Evolutionary conservation across 2,797 vertebrate species (phyloP), one percentile per base, ranked within the genome.

Genomic region (Petrocephalus schoutedeni): DNA sequence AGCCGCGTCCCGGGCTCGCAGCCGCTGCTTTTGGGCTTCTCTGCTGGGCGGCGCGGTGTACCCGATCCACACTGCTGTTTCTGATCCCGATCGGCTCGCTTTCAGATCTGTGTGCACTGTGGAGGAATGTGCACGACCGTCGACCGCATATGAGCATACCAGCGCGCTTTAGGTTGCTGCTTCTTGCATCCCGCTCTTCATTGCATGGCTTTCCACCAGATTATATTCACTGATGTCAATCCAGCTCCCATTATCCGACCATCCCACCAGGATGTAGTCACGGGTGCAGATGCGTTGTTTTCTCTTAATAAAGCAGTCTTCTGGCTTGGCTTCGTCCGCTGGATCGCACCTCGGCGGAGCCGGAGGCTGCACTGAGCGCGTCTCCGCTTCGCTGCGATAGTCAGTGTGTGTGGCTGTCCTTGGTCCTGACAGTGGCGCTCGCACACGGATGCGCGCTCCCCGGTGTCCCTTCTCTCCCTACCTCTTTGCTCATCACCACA

Each of bases 381-480:
- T 87, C 88, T 91, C 88, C 89, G 32, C 59, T 88, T 71, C 82
- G 32, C 57, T 28, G 90, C 91, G 88, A 89, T 87, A 89, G 86
- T 92, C 90, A 88, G 74, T 91, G 91, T 90, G 87, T 92, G 93
- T 91, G 91, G 94, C 94, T 93, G 95, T 96, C 96, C 95, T 94
- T 92, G 95, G 95, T 96, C 91, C 96, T 96, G 94, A 95, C 95
- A 96, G 95, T 94, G 95, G 95, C 94, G 94, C 92, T 90, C 92
- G 95, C 94, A 94, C 95, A 92, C 92, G 83, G 88, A 89, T 86
- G 90, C 88, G 90, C 14, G 90, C 90, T 93, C 91, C 93, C 93
- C 94, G 92, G 32, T 56, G 84, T 88, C 91, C 88, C 56, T 87
- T 54, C 58, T 41, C 28, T 51, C 36, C 51, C 57, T 36, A 32